Percentiles rank a stretch among this genome's conserved stretches.
These are phyloP conservation scores for Ennomos quercinarius DNA, from an alignment of 2,888 invertebrate species.

Conservation along the genomic window DNA sequence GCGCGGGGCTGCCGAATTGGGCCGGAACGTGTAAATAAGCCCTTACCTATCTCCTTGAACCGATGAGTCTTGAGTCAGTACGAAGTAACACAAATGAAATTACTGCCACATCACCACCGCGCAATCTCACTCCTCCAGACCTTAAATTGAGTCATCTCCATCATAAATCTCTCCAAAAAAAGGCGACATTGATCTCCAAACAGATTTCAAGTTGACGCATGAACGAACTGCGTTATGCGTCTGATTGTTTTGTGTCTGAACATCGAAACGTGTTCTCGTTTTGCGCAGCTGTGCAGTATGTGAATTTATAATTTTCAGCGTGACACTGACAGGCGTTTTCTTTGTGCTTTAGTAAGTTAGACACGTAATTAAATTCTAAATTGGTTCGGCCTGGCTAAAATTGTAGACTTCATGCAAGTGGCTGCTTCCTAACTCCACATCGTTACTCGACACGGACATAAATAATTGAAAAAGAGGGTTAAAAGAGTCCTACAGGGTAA, in stretches of 20 bases:
- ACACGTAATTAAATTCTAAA: neutral
- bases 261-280: slow-evolving; percentile 1
- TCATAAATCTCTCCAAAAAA: slow-evolving; percentile 7
- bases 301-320: slow-evolving; percentile 20
- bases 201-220: slow-evolving; percentile 23
- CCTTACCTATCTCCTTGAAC: too few relatives aligned
- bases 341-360: slow-evolving; percentile 3
- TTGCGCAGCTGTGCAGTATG: slow-evolving; percentile 24
- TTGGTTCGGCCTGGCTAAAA: neutral
- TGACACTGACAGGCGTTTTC: slow-evolving; percentile 11
- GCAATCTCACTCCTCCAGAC: neutral
- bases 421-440: too few relatives aligned
- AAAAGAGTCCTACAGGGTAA: too few relatives aligned
- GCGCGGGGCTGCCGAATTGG: too few relatives aligned
- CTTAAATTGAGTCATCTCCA: slow-evolving; percentile 15
- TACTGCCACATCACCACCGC: slow-evolving; percentile 6
- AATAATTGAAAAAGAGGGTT: too few relatives aligned
- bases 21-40: too few relatives aligned
- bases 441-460: too few relatives aligned
- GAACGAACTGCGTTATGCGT: slow-evolving; percentile 12
- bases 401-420: too few relatives aligned
- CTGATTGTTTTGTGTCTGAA: slow-evolving; percentile 28
- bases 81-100: slow-evolving; percentile 1
- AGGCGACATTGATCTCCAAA: slow-evolving; percentile 9
- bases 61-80: too few relatives aligned